phyloP scores from a whole-genome alignment of 2,888 invertebrate species.

The Folsomia candida region DNA sequence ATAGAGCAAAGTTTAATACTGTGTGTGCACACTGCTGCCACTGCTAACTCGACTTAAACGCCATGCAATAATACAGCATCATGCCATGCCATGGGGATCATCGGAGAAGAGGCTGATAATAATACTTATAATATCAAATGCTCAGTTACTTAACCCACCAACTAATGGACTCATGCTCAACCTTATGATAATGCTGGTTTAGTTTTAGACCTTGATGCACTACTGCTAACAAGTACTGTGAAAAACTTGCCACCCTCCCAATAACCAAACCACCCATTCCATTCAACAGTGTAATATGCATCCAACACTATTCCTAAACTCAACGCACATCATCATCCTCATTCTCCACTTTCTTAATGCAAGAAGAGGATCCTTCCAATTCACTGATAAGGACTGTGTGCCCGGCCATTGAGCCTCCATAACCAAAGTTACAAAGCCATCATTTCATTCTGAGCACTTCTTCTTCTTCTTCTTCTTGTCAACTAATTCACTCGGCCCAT shows the following conservation, averaged over 20 bases:
- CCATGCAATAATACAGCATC: slow-evolving; percentile 10
- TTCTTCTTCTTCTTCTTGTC: slow-evolving; percentile 20
- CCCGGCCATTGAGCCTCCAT: slow-evolving; percentile 46
- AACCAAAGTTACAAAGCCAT: slow-evolving; percentile 29
- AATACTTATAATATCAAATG: slow-evolving; percentile 14
- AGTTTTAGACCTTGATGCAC: slow-evolving; percentile 14
- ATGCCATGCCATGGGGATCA: slow-evolving; percentile 39
- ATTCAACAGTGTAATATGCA: not conserved
- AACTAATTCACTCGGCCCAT: slow-evolving; percentile 17
- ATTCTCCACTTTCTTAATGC: slow-evolving; percentile 22
- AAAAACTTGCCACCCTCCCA: slow-evolving; percentile 16
- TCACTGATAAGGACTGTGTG: slow-evolving; percentile 41
- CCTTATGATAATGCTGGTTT: slow-evolving; percentile 9
- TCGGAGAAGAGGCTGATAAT: slow-evolving; percentile 22
- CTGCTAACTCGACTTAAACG: not conserved
- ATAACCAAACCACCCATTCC: slow-evolving; percentile 12
- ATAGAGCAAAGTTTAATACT: slow-evolving; percentile 28
- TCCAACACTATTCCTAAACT: slow-evolving; percentile 4
- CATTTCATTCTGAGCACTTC: slow-evolving; percentile 24
- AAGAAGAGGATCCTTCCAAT: not conserved
- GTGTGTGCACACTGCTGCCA: slow-evolving; percentile 20
- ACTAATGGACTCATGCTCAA: slow-evolving; percentile 19
- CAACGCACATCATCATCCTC: slow-evolving; percentile 21
- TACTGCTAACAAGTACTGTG: not conserved
- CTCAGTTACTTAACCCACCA: slow-evolving; percentile 7